Evolutionary conservation across 2,888 invertebrate genomes (phyloP), one percentile per base, ranked within the genome.

Genomic region (Orthosia incerta): DNA sequence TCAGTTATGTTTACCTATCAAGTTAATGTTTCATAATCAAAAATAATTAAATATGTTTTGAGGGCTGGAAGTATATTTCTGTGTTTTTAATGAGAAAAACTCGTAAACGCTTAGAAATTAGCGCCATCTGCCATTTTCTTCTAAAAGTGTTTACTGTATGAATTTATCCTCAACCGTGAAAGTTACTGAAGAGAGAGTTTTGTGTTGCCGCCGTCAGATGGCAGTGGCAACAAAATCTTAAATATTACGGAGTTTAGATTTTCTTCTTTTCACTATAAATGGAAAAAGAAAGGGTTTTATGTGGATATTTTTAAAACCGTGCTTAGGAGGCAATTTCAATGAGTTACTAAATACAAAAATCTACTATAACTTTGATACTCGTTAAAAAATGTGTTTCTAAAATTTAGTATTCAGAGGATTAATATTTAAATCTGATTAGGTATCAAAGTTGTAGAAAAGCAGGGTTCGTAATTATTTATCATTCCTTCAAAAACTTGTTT

Each of bases 81-180:
- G 39, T 9, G 39, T 39, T 39, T 9, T 7, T 39, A 39, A 39
- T 9, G 7, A 39, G 39, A 39, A 26, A 48, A 26, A 16, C 13
- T 16, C 15, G 16, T 3, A 12, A 53, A 16, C n/a, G 12, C 59
- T 0, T n/a, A 15, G 1, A 26, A 20, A 45, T 50, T 11, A 63
- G 50, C 71, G 76, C 48, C 76, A 76, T 71, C 75, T 77, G 13
- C 9, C 9, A 20, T 59, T 59, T 39, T n/a, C 2, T 5, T 4
- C 0, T 1, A 46, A 13, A 53, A 2, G 39, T 53, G 1, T 7
- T 9, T 48, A 18, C 4, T 16, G n/a, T 48, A 63, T 4, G 1
- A 11, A 51, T 48, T 5, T 26, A 16, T 15, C 15, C 12, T 12
- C n/a, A 18, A 18, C 45, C 20, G 26, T 13, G 13, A 48, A 50